Evolutionary conservation across 2,113 vertebrate species (phyloP).

Genomic region (Mormoops blainvillei): DNA sequence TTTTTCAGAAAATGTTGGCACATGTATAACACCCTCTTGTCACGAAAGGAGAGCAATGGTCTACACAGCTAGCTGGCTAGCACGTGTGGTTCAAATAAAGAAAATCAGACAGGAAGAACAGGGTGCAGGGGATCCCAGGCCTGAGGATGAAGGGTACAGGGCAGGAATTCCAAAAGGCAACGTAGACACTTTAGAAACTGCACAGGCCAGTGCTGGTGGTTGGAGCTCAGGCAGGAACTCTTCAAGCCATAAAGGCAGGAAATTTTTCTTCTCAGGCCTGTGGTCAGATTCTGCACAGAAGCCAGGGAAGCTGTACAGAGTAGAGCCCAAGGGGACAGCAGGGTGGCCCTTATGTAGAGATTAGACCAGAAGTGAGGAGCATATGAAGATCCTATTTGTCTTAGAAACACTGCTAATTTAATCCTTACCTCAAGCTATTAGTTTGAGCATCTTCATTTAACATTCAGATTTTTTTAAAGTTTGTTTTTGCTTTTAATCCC

Average conservation of each 20-base stretch:
- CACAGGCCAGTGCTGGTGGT: not conserved
- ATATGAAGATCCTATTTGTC: not conserved
- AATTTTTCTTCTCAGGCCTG: not conserved
- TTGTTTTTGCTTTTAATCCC: not conserved
- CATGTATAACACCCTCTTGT: not conserved
- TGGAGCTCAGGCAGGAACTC: not conserved
- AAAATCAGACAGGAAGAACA: not conserved
- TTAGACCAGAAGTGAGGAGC: not conserved
- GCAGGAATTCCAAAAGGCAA: not conserved
- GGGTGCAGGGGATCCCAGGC: not conserved
- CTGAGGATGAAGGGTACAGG: not conserved
- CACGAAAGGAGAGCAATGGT: not conserved
- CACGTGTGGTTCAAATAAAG: not conserved
- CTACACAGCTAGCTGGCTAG: not conserved
- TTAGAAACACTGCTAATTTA: not conserved
- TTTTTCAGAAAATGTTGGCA: conserved; percentile 47
- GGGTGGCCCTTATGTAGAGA: not conserved
- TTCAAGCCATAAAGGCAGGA: not conserved
- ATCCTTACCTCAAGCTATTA: not conserved
- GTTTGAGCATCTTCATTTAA: not conserved
- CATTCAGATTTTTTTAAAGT: not conserved
- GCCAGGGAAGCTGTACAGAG: not conserved
- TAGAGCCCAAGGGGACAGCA: not conserved
- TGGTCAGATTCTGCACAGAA: not conserved
- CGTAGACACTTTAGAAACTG: not conserved